Percentiles rank a stretch among this genome's conserved stretches.
Conservation (phyloP, 2,113 vertebrate species). For the Oryzias woworae region DNA sequence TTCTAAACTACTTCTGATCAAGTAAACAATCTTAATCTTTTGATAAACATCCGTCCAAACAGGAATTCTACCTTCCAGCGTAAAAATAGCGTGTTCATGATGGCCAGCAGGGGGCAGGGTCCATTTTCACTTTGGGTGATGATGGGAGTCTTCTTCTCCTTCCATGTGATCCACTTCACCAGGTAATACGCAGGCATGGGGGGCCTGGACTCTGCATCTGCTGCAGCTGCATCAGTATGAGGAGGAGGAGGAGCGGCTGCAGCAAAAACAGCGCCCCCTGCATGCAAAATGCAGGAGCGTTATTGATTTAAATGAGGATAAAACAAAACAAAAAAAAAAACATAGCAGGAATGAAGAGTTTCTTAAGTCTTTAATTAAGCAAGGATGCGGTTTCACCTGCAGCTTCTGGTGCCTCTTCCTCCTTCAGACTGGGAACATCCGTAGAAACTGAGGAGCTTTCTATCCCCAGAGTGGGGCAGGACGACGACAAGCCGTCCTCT, state of each 20-base stretch:
- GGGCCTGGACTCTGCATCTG: constrained; percentile 1
- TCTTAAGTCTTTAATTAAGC: no score
- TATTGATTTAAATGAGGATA: no score
- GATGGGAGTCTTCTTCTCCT: constrained; percentile 86
- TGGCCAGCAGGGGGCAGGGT: constrained; percentile 92
- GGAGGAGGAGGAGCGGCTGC: neutral
- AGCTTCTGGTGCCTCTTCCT: constrained; percentile 11
- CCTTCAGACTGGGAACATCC: constrained; percentile 22
- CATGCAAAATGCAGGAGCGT: constrained; percentile 8
- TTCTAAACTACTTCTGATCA: no score
- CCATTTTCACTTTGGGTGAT: constrained; percentile 91
- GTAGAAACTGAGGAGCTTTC: constrained; percentile 30
- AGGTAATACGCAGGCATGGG: constrained; percentile 79
- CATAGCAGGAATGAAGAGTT: no score
- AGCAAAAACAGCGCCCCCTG: constrained; percentile 30
- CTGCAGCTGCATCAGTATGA: neutral
- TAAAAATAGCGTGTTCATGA: constrained; percentile 91
- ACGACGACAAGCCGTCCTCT: constrained; percentile 59
- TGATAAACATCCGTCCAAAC: no score
- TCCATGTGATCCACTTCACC: constrained; percentile 96
- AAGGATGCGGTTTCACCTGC: constrained; percentile 20
- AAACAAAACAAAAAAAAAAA: no score
- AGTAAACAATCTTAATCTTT: no score
- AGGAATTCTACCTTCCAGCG: constrained; percentile 86
- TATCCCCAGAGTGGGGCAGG: constrained; percentile 37